Percentiles rank a stretch among this genome's conserved stretches.
Evolutionary conservation across 2,888 invertebrate genomes (phyloP).

Genomic region (Scaptodrosophila latifasciaeformis): DNA sequence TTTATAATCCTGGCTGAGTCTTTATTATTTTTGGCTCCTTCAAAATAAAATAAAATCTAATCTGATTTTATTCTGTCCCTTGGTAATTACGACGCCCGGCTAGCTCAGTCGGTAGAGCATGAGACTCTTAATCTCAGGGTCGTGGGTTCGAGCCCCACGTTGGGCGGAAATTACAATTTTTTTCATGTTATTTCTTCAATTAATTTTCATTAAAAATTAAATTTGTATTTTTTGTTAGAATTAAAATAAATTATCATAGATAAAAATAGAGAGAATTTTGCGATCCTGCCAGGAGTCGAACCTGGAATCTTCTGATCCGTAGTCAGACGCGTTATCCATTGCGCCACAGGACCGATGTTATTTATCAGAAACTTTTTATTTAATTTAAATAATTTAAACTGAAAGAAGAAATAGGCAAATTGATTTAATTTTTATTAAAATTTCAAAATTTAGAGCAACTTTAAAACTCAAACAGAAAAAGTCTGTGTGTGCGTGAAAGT

Average conservation of each 20-base stretch:
- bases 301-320: constrained; percentile 77
- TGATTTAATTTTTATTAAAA: neutral
- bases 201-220: neutral
- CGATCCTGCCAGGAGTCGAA: constrained; percentile 76
- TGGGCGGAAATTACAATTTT: constrained; percentile 53
- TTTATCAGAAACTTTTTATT: no score
- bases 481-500: no score
- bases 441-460: neutral
- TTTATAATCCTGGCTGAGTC: constrained; percentile 7
- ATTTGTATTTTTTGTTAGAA: neutral
- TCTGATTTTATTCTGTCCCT: constrained; percentile 5
- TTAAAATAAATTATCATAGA: neutral
- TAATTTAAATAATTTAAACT: neutral
- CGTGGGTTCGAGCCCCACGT: constrained; percentile 76
- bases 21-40: neutral
- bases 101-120: constrained; percentile 76
- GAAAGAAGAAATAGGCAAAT: neutral
- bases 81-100: constrained; percentile 60
- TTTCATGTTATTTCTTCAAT: neutral
- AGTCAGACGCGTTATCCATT: constrained; percentile 76
- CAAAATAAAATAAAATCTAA: constrained; percentile 3
- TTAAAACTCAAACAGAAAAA: neutral
- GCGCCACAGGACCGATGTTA: constrained; percentile 76
- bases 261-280: no score
- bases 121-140: constrained; percentile 76